phyloP scores from a whole-genome alignment of 2,797 vertebrate genomes.

The Tragopan temminckii region DNA sequence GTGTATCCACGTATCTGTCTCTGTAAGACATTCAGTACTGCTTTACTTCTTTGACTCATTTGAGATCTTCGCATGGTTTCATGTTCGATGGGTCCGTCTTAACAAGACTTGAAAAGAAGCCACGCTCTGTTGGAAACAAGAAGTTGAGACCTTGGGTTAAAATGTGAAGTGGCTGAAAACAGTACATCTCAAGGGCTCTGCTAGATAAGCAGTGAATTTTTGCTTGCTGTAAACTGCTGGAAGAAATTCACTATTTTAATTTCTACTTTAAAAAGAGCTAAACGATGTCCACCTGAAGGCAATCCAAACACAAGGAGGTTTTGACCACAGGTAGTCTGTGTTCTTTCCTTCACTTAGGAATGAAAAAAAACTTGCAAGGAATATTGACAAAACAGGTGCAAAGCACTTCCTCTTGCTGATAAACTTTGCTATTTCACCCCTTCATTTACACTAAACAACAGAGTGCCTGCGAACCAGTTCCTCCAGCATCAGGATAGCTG shows the following conservation, averaged over 20 bases:
- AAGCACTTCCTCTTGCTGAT: neutral
- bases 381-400: neutral
- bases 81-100: constrained; percentile 78
- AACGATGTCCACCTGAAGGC: neutral
- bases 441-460: neutral
- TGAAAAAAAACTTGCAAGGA: neutral
- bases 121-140: constrained; percentile 72
- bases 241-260: neutral
- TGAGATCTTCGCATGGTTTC: constrained; percentile 61
- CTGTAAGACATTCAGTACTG: neutral
- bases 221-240: neutral
- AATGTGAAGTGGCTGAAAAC: neutral
- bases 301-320: neutral
- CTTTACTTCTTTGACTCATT: neutral
- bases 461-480: neutral
- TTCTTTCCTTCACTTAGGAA: neutral
- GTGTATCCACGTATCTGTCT: neutral
- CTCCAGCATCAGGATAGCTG: neutral
- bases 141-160: constrained; percentile 20
- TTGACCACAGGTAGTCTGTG: neutral
- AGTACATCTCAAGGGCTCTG: neutral
- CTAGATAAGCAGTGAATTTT: neutral
- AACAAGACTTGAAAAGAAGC: constrained; percentile 45
- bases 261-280: neutral
- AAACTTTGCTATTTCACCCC: neutral